phyloP scores from a whole-genome alignment of 2,113 vertebrate genomes.

The Garra rufa region DNA sequence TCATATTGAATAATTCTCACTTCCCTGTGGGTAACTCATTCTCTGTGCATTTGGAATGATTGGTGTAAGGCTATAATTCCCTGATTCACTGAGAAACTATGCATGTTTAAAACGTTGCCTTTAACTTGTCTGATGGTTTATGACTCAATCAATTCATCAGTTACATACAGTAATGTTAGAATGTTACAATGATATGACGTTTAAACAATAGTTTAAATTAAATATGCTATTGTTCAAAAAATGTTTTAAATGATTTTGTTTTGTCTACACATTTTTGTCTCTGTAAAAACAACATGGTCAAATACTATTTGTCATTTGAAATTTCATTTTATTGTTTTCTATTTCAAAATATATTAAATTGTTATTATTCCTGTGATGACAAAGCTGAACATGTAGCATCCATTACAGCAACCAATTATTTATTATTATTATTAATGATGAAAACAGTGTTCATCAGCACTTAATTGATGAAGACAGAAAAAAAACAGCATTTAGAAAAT shows the following conservation, averaged over 20 bases:
- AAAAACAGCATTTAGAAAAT: too few species aligned
- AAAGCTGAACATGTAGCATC: background rate
- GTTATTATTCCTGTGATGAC: background rate
- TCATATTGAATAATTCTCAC: slow-evolving; percentile 46
- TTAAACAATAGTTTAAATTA: background rate
- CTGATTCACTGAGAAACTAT: slow-evolving; percentile 29
- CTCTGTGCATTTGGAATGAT: slow-evolving; percentile 30
- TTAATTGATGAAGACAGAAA: too few species aligned
- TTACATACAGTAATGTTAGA: background rate
- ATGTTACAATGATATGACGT: background rate
- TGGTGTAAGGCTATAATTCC: slow-evolving; percentile 6
- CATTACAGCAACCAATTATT: background rate
- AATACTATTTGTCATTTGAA: background rate
- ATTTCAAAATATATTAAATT: background rate
- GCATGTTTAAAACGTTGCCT: slow-evolving; percentile 32
- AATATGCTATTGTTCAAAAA: background rate
- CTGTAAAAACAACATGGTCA: background rate
- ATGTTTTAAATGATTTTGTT: background rate
- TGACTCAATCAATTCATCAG: background rate
- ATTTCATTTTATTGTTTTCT: background rate
- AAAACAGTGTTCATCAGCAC: too few species aligned
- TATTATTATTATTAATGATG: too few species aligned
- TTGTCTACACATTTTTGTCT: background rate
- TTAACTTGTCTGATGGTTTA: background rate
- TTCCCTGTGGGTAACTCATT: slow-evolving; percentile 23